Base-by-base conservation (phyloP, 2,797 vertebrate species). In the Linurgus olivaceus region DNA sequence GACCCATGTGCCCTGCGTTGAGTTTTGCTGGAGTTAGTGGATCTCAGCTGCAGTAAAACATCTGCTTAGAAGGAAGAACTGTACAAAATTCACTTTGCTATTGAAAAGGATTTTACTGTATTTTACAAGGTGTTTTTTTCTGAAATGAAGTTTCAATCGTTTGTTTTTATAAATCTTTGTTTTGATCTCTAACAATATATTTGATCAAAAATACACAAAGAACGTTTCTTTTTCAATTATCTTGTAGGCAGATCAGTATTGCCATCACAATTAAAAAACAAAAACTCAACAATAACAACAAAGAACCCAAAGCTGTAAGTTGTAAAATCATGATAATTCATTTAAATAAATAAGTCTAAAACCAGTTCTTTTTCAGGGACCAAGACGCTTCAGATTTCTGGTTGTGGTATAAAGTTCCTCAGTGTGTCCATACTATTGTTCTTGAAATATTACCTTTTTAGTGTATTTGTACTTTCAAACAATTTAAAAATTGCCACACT, bases 151-250 rank as follows among this genome's bases (percentile, higher is more conserved):
- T 95, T 91, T 93, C 47, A 76, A n/a, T 86, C 1, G 6, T 80
- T 95, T 93, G 88, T 79, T 95, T 96, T 96, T 89, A 93, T 93
- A 93, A 93, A 54, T 35, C 80, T 94, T 84, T 93, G 91, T 62
- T 93, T 89, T 70, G 76, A 63, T 88, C 81, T 93, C 52, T 62
- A 63, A 89, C 86, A 86, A 87, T 94, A 95, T 91, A 91, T 94
- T 97, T 94, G 76, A 76, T 96, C 85, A 73, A 86, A 94, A 95
- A 17, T 54, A 68, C 50, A 62, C 35, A 38, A 88, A 83, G 47
- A 71, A 61, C 1, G 61, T 72, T 93, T 85, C 90, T 75, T 93
- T 80, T 89, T 94, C 87, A 70, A 6, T 68, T 92, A 58, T 51
- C 47, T 86, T 78, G 29, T 65, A 85, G 63, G 23, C 80, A 55